Base-by-base conservation (phyloP, 2,113 vertebrate species). In the Oenanthe melanoleuca region DNA sequence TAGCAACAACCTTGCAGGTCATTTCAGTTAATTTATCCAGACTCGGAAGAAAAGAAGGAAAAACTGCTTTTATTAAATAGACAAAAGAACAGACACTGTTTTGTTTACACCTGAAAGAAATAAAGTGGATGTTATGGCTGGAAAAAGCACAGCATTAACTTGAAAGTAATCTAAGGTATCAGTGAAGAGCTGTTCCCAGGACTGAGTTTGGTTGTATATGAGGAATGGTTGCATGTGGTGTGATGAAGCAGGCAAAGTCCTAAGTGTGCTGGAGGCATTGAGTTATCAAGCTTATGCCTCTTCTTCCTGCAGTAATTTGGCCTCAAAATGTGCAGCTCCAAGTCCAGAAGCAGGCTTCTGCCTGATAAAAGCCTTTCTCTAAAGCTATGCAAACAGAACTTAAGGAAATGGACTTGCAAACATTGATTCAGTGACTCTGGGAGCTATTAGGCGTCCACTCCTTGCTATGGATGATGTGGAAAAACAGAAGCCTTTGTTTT, bases 1-100 rank as follows among this genome's bases (percentile, higher is more conserved):
- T 60, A 96, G 59, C 40, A 95, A 86, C 12, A 69, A 96, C 94
- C 91, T 95, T 97, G 77, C 31, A 86, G 87, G 88, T 81, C 66
- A 92, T 96, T 96, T 93, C 56, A 92, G 86, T 89, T 96, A 87
- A 93, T 93, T 95, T 93, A 92, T 57, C 65, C 33, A 89, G 38
- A 74, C 57, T 70, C 1, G 0, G 70, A 93, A 95, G 77, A 44
- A 78, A 86, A 72, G 56, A 64, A 38, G 20, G 29, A 74, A 89
- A 97, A 89, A 18, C 31, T 74, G 21, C 45, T 93, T 95, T 97
- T 57, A 95, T 94, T 95, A 95, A 92, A 95, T 52, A 59, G 45
- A n/a, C 70, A 79, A 92, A 29, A 91, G 25, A 47, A n/a, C 20
- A 92, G 40, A 50, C 22, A 24, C 13, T 56, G 8, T 24, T 95